These are phyloP conservation scores for Mesoligia furuncula DNA, from an alignment of 2,888 invertebrate species.

Conservation along the genomic window DNA sequence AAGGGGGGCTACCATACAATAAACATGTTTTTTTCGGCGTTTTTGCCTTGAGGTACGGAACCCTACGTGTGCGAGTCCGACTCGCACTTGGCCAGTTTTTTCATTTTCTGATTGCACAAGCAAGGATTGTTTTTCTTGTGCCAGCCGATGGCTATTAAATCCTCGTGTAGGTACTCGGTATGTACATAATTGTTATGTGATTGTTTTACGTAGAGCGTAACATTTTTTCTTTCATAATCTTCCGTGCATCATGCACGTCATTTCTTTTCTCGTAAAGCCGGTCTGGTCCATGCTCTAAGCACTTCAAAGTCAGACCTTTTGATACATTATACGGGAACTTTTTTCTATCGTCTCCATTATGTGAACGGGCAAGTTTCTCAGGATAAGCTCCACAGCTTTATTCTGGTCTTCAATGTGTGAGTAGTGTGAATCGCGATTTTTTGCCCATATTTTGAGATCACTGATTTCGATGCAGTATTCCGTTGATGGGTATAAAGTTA, in stretches of 20 bases:
- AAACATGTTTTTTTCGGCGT: too few relatives aligned
- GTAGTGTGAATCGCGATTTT: slow-evolving; percentile 43
- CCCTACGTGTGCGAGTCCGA: too few relatives aligned
- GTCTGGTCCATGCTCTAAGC: slow-evolving; percentile 19
- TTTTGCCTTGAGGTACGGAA: too few relatives aligned
- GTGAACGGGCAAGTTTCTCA: slow-evolving; percentile 59
- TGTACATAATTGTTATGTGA: background rate
- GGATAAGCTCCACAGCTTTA: slow-evolving; percentile 52
- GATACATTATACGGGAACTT: slow-evolving; percentile 59
- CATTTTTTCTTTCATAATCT: background rate
- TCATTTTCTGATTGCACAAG: background rate
- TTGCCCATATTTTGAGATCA: slow-evolving; percentile 52
- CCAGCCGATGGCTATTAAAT: background rate
- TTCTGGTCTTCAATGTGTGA: slow-evolving; percentile 47
- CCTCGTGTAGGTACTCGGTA: background rate
- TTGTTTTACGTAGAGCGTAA: background rate
- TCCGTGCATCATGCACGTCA: background rate
- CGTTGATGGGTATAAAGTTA: slow-evolving; percentile 50
- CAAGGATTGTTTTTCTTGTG: background rate
- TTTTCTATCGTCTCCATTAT: slow-evolving; percentile 60
- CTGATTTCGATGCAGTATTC: slow-evolving; percentile 59
- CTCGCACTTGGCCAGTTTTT: too few relatives aligned
- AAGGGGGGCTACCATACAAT: too few relatives aligned
- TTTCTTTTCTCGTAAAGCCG: background rate
- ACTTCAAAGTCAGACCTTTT: slow-evolving; percentile 54